Conservation (phyloP, 1,140 invertebrate species). For the Drosophila busckii region DNA sequence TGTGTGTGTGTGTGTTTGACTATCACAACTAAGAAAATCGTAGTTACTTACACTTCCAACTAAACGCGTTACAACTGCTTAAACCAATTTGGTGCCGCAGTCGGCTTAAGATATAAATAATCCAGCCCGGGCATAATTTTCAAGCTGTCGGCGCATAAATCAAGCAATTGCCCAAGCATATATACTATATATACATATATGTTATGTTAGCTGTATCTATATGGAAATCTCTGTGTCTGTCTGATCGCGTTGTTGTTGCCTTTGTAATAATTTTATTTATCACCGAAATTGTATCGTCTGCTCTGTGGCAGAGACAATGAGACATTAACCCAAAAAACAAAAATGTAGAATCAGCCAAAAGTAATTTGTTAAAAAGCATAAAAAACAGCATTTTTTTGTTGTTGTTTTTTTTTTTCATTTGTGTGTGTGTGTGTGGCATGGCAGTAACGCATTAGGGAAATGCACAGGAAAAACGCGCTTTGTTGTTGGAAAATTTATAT, state of each 20-base stretch:
- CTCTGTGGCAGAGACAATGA: slow-evolving; percentile 47
- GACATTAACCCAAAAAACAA: slow-evolving; percentile 69
- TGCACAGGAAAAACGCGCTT: slow-evolving; percentile 29
- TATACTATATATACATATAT: slow-evolving; percentile 6
- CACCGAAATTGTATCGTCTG: slow-evolving; percentile 68
- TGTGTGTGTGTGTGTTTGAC: slow-evolving; percentile 1
- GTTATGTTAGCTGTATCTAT: neutral
- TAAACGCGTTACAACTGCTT: slow-evolving; percentile 10
- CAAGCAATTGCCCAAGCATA: slow-evolving; percentile 55
- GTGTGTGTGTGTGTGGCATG: slow-evolving; percentile 27
- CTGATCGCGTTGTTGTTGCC: slow-evolving; percentile 15
- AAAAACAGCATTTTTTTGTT: neutral
- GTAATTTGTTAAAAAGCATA: slow-evolving; percentile 34
- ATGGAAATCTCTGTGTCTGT: slow-evolving; percentile 15
- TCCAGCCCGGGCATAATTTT: slow-evolving; percentile 44
- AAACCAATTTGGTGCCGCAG: slow-evolving; percentile 29
- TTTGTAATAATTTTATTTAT: slow-evolving; percentile 73
- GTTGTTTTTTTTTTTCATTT: neutral
- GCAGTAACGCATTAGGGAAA: slow-evolving; percentile 51
- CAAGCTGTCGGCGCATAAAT: slow-evolving; percentile 54
- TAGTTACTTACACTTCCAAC: slow-evolving; percentile 2
- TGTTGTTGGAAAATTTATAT: slow-evolving; percentile 44
- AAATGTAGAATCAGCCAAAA: slow-evolving; percentile 8
- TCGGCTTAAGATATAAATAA: slow-evolving; percentile 61
- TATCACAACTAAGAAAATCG: slow-evolving; percentile 50